Evolutionary conservation across 2,888 invertebrate species (phyloP), one percentile per base, ranked within the genome.

Genomic region (Lomographa bimaculata): DNA sequence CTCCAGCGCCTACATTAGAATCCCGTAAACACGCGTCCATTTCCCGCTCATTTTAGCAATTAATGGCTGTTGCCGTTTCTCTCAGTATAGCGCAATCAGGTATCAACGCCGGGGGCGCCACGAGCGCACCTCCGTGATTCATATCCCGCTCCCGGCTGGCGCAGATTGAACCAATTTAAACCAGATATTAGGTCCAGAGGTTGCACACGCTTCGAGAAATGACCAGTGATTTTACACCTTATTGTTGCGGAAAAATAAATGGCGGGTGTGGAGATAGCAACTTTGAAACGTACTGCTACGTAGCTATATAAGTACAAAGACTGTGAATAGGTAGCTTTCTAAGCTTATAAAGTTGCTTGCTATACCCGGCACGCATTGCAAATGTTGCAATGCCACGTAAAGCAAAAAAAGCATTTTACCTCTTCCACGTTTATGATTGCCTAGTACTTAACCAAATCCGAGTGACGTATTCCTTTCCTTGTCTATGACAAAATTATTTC

Each of bases 51-150:
- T 52, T 52, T 37, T 39, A 28, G 42, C 50, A 48, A 52, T 50
- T 55, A 55, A 52, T 52, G 50, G 44, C 26, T 33, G 47, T 27
- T 42, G 44, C 26, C 32, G 47, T 27, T 42, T 45, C 46, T 25
- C 27, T 39, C 50, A 37, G 54, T 49, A 56, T 60, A 56, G 58
- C 54, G 64, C 60, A 66, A 71, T 69, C 70, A 61, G 56, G 50
- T 54, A 69, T 71, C 70, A 50, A 35, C 32, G 62, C 71, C 59
- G 19, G 43, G 25, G 65, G 71, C 60, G 29, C 61, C 56, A 23
- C 28, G 32, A 16, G 26, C 36, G 42, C 36, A 57, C 46, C 44
- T 32, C 39, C 48, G 52, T 65, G 68, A 71, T 71, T 69, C 67
- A 71, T 69, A 62, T 55, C 47, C 30, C 27, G 50, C 43, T 11